Percentiles rank a stretch among this genome's conserved stretches.
Evolutionary conservation across 2,113 vertebrate species (phyloP).

Genomic region (Menidia beryllina): DNA sequence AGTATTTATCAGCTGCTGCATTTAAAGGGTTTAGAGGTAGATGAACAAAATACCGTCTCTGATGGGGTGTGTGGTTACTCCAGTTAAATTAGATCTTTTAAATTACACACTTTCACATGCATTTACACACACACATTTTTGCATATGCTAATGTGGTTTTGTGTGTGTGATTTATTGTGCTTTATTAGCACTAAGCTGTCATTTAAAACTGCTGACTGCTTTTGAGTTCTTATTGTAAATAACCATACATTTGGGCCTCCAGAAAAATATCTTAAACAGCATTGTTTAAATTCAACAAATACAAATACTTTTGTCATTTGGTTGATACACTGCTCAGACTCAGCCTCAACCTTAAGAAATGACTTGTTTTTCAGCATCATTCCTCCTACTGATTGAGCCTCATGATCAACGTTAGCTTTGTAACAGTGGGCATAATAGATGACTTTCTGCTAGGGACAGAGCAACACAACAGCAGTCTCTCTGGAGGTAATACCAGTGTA

Average conservation of each 20-base stretch:
- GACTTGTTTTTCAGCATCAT: constrained; percentile 45
- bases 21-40: constrained; percentile 69
- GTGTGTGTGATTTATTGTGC: constrained; percentile 3
- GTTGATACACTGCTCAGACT: neutral
- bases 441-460: constrained; percentile 56
- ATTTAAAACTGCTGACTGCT: neutral
- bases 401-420: constrained; percentile 67
- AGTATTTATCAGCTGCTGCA: constrained; percentile 70
- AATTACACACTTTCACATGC: constrained; percentile 34
- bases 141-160: neutral
- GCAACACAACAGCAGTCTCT: constrained; percentile 71
- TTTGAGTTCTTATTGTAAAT: neutral
- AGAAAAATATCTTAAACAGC: neutral
- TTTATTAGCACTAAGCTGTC: neutral
- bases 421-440: constrained; percentile 63
- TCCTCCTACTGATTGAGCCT: constrained; percentile 54
- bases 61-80: constrained; percentile 46
- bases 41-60: constrained; percentile 43
- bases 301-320: constrained; percentile 27
- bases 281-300: constrained; percentile 30
- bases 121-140: constrained; percentile 2
- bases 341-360: constrained; percentile 13
- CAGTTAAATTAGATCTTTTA: constrained; percentile 38
- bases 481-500: constrained; percentile 75
- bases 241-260: neutral